Evolutionary conservation across 2,888 invertebrate genomes (phyloP).

Genomic region (Ametastegia equiseti): DNA sequence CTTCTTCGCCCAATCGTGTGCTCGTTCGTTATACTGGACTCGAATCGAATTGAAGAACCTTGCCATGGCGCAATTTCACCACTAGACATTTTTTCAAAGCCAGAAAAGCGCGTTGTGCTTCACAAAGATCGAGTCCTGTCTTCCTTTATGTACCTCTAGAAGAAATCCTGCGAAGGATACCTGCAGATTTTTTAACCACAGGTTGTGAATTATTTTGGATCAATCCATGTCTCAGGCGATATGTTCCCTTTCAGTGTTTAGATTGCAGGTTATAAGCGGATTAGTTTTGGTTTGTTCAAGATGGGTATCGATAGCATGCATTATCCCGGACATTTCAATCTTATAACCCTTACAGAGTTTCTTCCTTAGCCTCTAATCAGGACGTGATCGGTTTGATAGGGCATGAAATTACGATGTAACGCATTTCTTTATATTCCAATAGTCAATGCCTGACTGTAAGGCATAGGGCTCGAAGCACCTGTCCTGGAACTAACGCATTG

Average conservation of each 20-base stretch:
- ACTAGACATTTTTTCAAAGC: background rate
- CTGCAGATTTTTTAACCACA: too few relatives aligned
- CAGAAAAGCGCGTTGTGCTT: too few relatives aligned
- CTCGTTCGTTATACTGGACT: background rate
- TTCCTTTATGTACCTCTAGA: background rate
- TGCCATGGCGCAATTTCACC: background rate
- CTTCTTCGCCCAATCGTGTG: background rate
- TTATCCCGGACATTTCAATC: constrained; percentile 38
- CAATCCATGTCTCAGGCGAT: too few relatives aligned
- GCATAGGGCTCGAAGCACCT: constrained; percentile 62
- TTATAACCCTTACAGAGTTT: background rate
- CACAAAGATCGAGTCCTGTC: too few relatives aligned
- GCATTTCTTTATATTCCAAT: constrained; percentile 62
- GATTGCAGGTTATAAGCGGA: background rate
- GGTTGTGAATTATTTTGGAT: too few relatives aligned
- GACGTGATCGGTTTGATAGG: constrained; percentile 63
- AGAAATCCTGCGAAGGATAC: background rate
- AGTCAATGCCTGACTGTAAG: constrained; percentile 49
- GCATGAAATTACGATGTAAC: constrained; percentile 73
- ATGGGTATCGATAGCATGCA: background rate
- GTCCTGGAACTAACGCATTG: constrained; percentile 63
- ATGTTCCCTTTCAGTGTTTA: background rate
- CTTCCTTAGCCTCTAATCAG: constrained; percentile 47
- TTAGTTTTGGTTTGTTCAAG: background rate
- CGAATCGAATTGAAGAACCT: constrained; percentile 4